Conservation (phyloP, 2,113 vertebrate species). For the Gymnocephalus cernua region DNA sequence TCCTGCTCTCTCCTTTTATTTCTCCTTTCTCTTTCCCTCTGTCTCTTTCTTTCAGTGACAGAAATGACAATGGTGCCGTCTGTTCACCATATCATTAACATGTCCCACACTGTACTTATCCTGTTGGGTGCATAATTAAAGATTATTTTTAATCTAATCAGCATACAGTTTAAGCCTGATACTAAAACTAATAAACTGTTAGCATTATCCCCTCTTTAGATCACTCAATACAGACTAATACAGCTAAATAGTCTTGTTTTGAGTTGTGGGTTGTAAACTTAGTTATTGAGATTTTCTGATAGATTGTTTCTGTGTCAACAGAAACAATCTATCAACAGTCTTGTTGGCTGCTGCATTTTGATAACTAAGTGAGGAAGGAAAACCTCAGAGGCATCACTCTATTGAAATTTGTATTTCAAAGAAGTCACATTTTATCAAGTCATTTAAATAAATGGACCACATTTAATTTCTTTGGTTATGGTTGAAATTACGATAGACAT, state of each 20-base stretch:
- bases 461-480: not conserved
- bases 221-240: conserved; percentile 20
- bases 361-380: not conserved
- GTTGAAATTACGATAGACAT: not conserved
- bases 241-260: conserved; percentile 1
- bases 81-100: conserved; percentile 75
- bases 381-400: not conserved
- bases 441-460: not conserved
- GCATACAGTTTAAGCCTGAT: conserved; percentile 46
- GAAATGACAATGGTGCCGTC: conserved; percentile 64
- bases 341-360: not conserved
- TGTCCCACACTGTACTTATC: conserved; percentile 66
- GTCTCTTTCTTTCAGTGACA: conserved; percentile 52
- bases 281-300: not conserved
- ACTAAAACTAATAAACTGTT: conserved; percentile 58
- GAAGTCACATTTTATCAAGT: conserved; percentile 1
- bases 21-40: conserved; percentile 20
- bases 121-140: conserved; percentile 62
- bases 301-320: not conserved
- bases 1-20: conserved; percentile 20
- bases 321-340: no score
- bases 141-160: conserved; percentile 72
- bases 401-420: not conserved
- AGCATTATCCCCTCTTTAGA: conserved; percentile 40
- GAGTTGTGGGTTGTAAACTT: conserved; percentile 6